Evolutionary conservation across 2,888 invertebrate species (phyloP).

Genomic region (Campoplex capitator): DNA sequence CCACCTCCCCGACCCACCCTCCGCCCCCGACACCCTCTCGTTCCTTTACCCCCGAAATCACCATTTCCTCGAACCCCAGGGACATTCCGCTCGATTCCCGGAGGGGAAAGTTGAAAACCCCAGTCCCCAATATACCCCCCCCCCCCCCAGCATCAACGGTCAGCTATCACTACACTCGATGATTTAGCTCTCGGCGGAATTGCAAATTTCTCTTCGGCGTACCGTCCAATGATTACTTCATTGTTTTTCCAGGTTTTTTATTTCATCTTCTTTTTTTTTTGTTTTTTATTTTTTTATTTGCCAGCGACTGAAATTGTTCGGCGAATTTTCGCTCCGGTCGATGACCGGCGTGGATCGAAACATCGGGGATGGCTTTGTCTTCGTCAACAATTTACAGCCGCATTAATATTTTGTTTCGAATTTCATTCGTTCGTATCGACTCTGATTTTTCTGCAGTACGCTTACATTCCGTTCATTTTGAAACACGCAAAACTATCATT

Average conservation of each 20-base stretch:
- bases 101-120: conserved; percentile 61
- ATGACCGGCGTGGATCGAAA: neutral
- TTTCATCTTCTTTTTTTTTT: neutral
- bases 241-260: conserved; percentile 23
- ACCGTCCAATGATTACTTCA: conserved; percentile 53
- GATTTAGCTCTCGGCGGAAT: conserved; percentile 66
- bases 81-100: conserved; percentile 63
- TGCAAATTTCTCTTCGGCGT: conserved; percentile 53
- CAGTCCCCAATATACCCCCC: conserved; percentile 30
- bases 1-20: neutral
- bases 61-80: conserved; percentile 50
- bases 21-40: conserved; percentile 4
- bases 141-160: conserved; percentile 33
- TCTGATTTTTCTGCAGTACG: neutral
- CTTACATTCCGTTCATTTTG: neutral
- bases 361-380: neutral
- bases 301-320: neutral
- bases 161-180: conserved; percentile 57
- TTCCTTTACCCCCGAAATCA: conserved; percentile 16
- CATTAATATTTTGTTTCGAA: neutral
- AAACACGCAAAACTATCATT: too few species aligned
- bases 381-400: neutral
- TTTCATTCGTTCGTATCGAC: neutral
- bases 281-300: neutral
- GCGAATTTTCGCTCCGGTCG: neutral